Evolutionary conservation across 2,888 invertebrate species (phyloP).

Genomic region (Synergus itoensis): DNA sequence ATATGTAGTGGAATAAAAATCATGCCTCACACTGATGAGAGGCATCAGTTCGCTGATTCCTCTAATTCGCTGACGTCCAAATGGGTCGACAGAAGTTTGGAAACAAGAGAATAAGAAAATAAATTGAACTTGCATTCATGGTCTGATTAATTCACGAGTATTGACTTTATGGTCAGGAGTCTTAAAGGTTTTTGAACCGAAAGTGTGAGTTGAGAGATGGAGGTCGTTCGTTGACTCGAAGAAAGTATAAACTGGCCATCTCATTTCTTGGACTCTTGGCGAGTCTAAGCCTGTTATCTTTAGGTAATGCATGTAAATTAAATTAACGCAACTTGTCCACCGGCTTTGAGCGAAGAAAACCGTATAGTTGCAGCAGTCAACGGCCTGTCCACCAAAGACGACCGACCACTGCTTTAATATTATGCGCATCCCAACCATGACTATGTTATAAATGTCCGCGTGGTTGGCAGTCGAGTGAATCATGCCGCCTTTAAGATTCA

Average conservation of each 20-base stretch:
- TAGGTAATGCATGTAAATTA: constrained; percentile 71
- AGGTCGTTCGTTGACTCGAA: constrained; percentile 19
- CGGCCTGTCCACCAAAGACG: constrained; percentile 62
- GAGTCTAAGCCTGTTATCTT: constrained; percentile 51
- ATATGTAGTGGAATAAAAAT: background rate
- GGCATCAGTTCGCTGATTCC: background rate
- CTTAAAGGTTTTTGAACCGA: background rate
- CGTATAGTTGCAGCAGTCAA: constrained; percentile 57
- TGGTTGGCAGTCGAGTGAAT: constrained; percentile 62
- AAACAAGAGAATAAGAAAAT: background rate
- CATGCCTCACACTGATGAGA: background rate
- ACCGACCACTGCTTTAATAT: constrained; percentile 55
- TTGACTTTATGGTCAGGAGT: background rate
- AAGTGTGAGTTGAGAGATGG: background rate
- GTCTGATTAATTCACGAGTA: background rate
- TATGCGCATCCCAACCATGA: constrained; percentile 57
- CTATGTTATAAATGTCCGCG: constrained; percentile 61
- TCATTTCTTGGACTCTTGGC: background rate
- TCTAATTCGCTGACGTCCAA: background rate
- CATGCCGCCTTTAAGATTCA: constrained; percentile 64
- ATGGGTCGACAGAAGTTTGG: background rate
- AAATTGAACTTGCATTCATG: background rate
- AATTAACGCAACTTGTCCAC: constrained; percentile 65
- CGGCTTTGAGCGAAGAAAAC: constrained; percentile 55
- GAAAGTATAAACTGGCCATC: background rate